Evolutionary conservation across 2,888 invertebrate genomes (phyloP), one percentile per base, ranked within the genome.

Genomic region (Alloscopus bannaensis): DNA sequence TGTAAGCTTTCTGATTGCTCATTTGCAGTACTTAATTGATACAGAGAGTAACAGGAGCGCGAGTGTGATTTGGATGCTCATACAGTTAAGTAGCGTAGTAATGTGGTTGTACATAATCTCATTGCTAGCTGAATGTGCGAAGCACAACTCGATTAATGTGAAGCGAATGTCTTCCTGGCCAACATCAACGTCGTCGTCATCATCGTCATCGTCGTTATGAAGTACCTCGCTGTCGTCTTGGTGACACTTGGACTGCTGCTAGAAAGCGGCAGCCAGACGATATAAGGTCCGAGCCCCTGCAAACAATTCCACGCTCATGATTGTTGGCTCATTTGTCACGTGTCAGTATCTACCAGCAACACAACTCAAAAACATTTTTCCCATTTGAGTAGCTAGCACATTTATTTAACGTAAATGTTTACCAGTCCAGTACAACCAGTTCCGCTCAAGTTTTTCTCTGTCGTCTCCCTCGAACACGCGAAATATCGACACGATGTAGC

Each of bases 391-490:
- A 36, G 13, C 6, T 8, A 8, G 13, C 13, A 13, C 36, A 36
- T 36, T 6, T 36, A 36, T 36, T 36, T n/a, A 28, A 29, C 26
- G 16, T 59, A 20, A 13, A 59, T 59, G 50, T 85, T 47, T 47
- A 50, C 50, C 50, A 20, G 50, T 96, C 97, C 97, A 97, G 88
- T 96, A 96, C 20, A 97, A 91, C 97, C 97, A 97, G 89, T 97
- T 96, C 86, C 95, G 92, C 89, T 97, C 97, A 88, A 97, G 95
- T 84, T 94, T 93, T 87, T 96, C 95, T 66, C 95, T 93, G 88
- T 97, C 97, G 88, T 97, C 96, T 42, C 97, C 97, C 89, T 96
- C 96, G 89, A 96, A 96, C 24, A 96, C 96, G 91, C 95, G 95
- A 89, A 95, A 97, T 87, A 97, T 95, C 86, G 95, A 95, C 86